These are phyloP conservation scores for Coelinius sp. DNA, from an alignment of 2,888 invertebrate genomes.

Conservation along the genomic window DNA sequence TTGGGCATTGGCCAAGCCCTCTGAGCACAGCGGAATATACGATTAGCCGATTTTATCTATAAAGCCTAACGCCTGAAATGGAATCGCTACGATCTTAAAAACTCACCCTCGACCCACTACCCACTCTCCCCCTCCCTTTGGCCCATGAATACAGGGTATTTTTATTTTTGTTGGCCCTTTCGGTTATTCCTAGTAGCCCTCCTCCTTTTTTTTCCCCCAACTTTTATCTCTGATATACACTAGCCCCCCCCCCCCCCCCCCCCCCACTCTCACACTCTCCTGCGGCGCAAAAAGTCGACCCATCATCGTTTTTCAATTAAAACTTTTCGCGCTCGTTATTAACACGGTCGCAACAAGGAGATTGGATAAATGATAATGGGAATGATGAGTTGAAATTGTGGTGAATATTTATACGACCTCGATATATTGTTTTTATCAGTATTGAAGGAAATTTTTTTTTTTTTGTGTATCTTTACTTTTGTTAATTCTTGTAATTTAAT, in stretches of 20 bases:
- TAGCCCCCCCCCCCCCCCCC: background rate
- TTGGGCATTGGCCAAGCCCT: conserved; percentile 8
- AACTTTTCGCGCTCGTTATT: conserved; percentile 31
- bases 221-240: background rate
- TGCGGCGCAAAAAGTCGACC: conserved; percentile 38
- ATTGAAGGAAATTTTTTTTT: background rate
- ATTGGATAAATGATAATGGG: conserved; percentile 12
- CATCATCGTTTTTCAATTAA: conserved; percentile 40
- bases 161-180: conserved; percentile 10
- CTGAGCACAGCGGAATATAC: conserved; percentile 40
- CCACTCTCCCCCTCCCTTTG: conserved; percentile 24
- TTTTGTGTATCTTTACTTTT: background rate
- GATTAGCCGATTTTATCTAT: conserved; percentile 50
- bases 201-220: conserved; percentile 20
- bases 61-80: conserved; percentile 36
- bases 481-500: background rate
- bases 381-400: conserved; percentile 19
- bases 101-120: conserved; percentile 26
- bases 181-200: conserved; percentile 4
- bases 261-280: conserved; percentile 25
- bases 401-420: background rate
- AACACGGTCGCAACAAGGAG: background rate
- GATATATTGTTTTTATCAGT: conserved; percentile 13
- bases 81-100: conserved; percentile 44
- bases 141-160: conserved; percentile 30